A percentile compares a stretch with the other conserved stretches of the same genome.
phyloP scores from a whole-genome alignment of 2,797 vertebrate species.

The Heteromormyrus szaboi region DNA sequence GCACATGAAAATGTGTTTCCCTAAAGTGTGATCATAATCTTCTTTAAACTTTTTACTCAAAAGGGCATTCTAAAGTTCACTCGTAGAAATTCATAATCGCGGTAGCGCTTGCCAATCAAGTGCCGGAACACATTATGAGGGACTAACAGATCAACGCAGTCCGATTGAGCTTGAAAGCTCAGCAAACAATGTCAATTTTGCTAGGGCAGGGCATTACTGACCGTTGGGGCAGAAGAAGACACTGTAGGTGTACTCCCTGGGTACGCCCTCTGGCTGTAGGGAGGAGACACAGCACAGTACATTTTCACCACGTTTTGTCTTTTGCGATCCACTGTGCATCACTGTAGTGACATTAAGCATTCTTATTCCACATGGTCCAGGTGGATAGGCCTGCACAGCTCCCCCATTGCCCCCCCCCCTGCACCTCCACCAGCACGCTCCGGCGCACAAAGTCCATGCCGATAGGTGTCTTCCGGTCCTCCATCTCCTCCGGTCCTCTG shows the following conservation, averaged over 20 bases:
- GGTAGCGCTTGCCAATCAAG: not conserved
- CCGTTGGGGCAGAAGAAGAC: slow-evolving; percentile 93
- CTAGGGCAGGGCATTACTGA: slow-evolving; percentile 50
- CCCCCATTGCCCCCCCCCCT: slow-evolving; percentile 15
- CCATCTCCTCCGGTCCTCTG: slow-evolving; percentile 57
- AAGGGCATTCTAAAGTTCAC: not conserved
- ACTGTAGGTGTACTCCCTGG: slow-evolving; percentile 84
- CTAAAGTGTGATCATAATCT: not conserved
- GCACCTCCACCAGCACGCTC: slow-evolving; percentile 80
- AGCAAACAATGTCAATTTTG: not conserved
- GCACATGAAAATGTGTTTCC: not conserved
- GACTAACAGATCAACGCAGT: not conserved
- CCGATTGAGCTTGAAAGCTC: not conserved
- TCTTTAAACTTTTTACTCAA: not conserved
- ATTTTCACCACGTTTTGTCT: not conserved
- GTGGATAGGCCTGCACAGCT: not conserved
- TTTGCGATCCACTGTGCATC: not conserved
- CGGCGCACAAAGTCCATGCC: slow-evolving; percentile 73
- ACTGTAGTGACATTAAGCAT: not conserved
- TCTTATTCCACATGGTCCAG: not conserved
- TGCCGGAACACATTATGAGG: not conserved
- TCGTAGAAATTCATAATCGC: not conserved
- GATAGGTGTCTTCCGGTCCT: slow-evolving; percentile 60
- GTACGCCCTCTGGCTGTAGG: slow-evolving; percentile 78
- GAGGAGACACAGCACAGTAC: slow-evolving; percentile 6